A percentile compares a stretch with the other conserved stretches of the same genome.
Conservation (phyloP, 2,113 vertebrate genomes). For the Oreochromis tanganicae region DNA sequence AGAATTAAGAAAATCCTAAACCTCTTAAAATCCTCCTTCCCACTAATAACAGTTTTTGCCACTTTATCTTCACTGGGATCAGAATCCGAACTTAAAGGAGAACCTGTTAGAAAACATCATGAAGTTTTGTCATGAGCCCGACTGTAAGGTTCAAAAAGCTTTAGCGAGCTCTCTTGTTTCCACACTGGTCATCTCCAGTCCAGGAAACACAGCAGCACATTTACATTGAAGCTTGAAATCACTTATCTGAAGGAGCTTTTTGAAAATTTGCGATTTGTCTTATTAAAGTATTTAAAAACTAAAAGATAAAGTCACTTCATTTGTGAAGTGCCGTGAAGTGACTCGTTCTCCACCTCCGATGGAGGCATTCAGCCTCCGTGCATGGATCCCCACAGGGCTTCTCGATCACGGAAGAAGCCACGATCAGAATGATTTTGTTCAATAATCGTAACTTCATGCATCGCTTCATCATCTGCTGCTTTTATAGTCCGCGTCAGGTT, state of each 20-base stretch:
- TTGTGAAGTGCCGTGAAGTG: background rate
- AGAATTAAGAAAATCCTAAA: accelerated
- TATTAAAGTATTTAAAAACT: background rate
- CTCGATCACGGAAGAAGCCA: background rate
- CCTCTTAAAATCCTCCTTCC: background rate
- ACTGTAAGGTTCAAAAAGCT: background rate
- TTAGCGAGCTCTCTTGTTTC: background rate
- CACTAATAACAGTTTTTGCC: accelerated
- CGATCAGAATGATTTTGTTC: background rate
- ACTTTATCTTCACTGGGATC: background rate
- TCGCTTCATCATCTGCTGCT: background rate
- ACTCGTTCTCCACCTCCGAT: background rate
- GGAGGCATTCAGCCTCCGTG: background rate
- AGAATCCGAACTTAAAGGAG: accelerated
- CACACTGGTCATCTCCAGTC: background rate
- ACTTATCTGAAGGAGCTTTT: background rate
- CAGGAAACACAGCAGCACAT: background rate
- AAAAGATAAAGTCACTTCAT: background rate
- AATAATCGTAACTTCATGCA: accelerated
- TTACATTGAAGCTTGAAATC: background rate
- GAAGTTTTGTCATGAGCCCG: accelerated
- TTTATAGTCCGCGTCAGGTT: background rate
- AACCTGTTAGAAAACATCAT: background rate
- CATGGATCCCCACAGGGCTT: background rate
- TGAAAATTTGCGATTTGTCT: background rate